Base-by-base conservation (phyloP, 2,113 vertebrate genomes). In the Plecotus auritus region DNA sequence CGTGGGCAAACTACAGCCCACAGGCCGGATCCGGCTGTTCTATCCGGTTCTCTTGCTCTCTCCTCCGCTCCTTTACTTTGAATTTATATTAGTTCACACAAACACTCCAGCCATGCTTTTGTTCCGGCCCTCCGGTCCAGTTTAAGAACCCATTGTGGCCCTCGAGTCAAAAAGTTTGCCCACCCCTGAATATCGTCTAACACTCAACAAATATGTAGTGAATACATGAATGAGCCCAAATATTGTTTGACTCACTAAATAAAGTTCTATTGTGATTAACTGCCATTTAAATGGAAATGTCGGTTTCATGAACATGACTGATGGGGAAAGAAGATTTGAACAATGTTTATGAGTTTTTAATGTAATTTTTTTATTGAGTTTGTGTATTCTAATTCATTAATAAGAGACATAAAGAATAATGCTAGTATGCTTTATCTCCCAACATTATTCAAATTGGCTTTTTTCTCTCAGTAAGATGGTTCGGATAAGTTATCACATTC, bases 281-380 rank as follows among this genome's bases (percentile, higher is more conserved):
- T 90, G 69, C 45, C 30, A 85, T 93, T 97, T 93, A 94, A 94
- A 82, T 70, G 73, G 77, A 94, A 97, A 96, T 83, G 85, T 35
- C 64, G 40, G 30, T 59, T 96, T 96, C 89, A 85, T 96, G 81
- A 95, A 77, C 4, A 83, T 45, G 87, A 95, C 80, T 95, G 40
- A 96, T 83, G 54, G 30, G 42, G 16, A 90, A 92, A 96, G 72
- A 91, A 94, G 54, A 92, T 88, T 45, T 95, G 69, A 97, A 80
- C 90, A 93, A 96, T 94, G 90, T 85, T 97, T 96, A 97, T 91
- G 90, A 97, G 92, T 66, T 96, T 96, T 88, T 96, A 96, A 97
- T 97, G 82, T 85, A 94, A 96, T 95, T 82, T 95, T 95, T 82
- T 95, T 95, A 97, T 96, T 97, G 84, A 92, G 37, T 70, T 92